Conservation (phyloP, 2,113 vertebrate genomes). For the Empidonax traillii region DNA sequence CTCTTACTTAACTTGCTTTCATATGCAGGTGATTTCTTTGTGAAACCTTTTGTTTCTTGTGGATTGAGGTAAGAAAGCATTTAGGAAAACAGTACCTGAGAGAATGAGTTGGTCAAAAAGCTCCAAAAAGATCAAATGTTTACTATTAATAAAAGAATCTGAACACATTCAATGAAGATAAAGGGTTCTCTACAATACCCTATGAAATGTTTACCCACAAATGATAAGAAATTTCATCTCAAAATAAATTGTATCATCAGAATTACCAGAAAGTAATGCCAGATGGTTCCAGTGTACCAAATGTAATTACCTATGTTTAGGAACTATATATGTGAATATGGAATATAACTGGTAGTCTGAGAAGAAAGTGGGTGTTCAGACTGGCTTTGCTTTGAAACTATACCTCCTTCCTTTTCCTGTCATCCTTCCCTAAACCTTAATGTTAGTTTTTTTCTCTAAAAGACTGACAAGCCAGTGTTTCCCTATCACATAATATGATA, state of each 20-base stretch:
- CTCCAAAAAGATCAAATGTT: not conserved
- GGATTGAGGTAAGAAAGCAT: not conserved
- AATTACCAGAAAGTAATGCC: not conserved
- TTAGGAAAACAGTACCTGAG: not conserved
- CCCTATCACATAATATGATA: not conserved
- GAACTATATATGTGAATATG: too few relatives aligned
- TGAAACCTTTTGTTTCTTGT: not conserved
- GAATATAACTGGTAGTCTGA: not conserved
- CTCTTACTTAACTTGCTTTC: not conserved
- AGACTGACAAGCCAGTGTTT: not conserved
- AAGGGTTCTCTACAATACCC: fast-evolving
- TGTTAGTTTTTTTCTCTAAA: not conserved
- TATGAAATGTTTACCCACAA: not conserved
- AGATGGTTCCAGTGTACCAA: not conserved
- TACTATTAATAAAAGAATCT: not conserved
- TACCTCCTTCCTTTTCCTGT: not conserved
- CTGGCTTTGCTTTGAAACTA: not conserved
- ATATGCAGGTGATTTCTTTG: not conserved
- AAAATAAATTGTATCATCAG: not conserved
- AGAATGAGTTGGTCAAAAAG: not conserved
- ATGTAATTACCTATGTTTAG: fast-evolving
- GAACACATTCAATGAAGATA: not conserved
- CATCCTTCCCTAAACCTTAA: not conserved
- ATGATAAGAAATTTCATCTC: not conserved
- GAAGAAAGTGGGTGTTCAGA: not conserved